Percentiles rank a stretch among this genome's conserved stretches.
These are phyloP conservation scores for Pelodiscus sinensis DNA, from an alignment of 2,113 vertebrate species.

Conservation along the genomic window DNA sequence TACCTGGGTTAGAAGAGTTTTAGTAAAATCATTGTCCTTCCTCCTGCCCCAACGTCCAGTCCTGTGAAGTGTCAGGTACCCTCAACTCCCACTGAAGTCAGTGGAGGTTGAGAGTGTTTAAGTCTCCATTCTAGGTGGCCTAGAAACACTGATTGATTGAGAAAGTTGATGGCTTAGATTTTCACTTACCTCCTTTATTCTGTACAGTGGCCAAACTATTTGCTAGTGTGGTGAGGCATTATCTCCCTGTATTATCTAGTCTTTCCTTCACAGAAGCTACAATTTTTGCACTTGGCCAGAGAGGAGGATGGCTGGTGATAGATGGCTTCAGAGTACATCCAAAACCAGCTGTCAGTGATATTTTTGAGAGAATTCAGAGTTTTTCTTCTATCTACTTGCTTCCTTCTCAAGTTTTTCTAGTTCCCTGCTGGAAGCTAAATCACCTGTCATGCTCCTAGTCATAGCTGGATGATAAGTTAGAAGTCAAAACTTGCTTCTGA, in stretches of 20 bases:
- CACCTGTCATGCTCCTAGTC: not conserved
- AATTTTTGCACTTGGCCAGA: not conserved
- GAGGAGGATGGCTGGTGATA: not conserved
- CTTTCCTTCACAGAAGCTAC: not conserved
- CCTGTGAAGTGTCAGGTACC: not conserved
- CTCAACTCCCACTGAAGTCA: not conserved
- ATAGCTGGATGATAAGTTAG: not conserved
- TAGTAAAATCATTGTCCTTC: not conserved
- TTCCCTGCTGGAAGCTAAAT: not conserved
- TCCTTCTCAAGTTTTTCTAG: not conserved
- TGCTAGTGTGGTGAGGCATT: not conserved
- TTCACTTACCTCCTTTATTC: not conserved
- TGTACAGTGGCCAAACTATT: not conserved
- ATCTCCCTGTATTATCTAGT: not conserved
- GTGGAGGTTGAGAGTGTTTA: not conserved
- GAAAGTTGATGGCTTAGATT: not conserved
- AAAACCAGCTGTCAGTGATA: not conserved
- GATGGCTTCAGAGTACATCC: not conserved
- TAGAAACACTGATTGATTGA: not conserved
- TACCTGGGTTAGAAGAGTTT: accelerated
- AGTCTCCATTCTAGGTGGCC: accelerated
- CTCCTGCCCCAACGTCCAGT: not conserved
- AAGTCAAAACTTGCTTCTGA: constrained; percentile 44
- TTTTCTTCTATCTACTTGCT: not conserved
- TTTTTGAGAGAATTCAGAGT: accelerated